Percentiles rank a stretch among this genome's conserved stretches.
These are phyloP conservation scores for Anolis sagrei DNA, from an alignment of 2,113 vertebrate species.

Conservation along the genomic window DNA sequence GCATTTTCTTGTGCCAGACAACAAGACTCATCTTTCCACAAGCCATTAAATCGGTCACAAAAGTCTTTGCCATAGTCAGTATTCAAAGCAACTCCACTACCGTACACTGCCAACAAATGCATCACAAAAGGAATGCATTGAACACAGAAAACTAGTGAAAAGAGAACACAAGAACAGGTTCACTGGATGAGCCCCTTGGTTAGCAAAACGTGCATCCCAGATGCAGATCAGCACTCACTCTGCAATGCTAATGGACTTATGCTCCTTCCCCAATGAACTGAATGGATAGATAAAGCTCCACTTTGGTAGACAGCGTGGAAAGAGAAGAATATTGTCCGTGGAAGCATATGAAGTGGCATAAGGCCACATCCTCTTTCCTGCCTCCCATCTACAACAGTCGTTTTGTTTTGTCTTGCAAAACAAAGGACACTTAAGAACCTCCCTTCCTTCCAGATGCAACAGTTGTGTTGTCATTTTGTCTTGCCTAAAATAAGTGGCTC, in stretches of 20 bases:
- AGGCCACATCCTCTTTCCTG: background rate
- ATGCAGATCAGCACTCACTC: no score
- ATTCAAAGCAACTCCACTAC: background rate
- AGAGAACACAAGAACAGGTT: background rate
- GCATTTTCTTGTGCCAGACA: conserved; percentile 1
- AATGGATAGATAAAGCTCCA: background rate
- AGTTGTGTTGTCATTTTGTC: background rate
- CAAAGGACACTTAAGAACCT: background rate
- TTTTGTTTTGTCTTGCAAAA: background rate
- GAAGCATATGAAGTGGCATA: background rate
- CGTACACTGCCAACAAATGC: background rate
- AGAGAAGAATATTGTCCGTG: background rate
- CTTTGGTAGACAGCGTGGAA: background rate
- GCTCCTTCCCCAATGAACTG: background rate
- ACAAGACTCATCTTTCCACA: background rate
- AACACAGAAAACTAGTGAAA: background rate
- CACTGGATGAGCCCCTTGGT: background rate
- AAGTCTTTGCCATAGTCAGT: background rate
- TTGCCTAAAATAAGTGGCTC: conserved; percentile 1
- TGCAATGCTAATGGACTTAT: background rate
- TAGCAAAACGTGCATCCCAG: no score
- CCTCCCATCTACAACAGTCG: background rate
- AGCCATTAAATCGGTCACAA: background rate
- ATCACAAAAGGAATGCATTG: no score
- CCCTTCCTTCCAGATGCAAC: background rate